Evolutionary conservation across 2,797 vertebrate species (phyloP), one percentile per base, ranked within the genome.

Genomic region (Spatula clypeata): DNA sequence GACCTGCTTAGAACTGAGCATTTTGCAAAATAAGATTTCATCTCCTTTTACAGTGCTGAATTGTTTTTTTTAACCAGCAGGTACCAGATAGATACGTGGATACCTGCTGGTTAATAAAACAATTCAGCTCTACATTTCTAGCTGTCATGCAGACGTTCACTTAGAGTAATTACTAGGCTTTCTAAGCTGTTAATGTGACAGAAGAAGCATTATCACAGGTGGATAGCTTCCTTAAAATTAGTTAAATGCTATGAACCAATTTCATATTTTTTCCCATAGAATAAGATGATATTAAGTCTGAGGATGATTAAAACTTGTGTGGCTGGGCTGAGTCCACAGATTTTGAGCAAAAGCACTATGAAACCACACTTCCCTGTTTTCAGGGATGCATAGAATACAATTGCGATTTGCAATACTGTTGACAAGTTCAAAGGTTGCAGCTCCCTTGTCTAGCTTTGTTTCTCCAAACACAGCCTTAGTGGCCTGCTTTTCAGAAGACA

Each of bases 81-180:
- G 84, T 79, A 87, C 31, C 54, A 51, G 31, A 69, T 13, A 91
- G 18, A 32, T 66, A 70, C 5, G 10, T 47, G 62, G 82, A 88
- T 66, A 93, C 29, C 70, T 93, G 54, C 57, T 80, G 79, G 40
- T 75, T 90, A 85, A 95, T 77, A 75, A 31, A 67, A 54, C 40
- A 90, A 87, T 89, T 80, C 88, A 88, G 74, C 64, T 95, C 74
- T 86, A 86, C 94, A 85, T 84, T 86, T 95, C 79, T 88, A 75
- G 64, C 38, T 93, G 62, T 76, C 67, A 85, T 32, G 62, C 61
- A 79, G 87, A 93, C 79, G 94, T 12, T 92, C 67, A 85, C 36
- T 95, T 87, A 18, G 84, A 91, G 36, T 87, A 93, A 95, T 89
- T 70, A 88, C 71, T 60, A 72, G 24, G 70, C 24, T 92, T 88